A percentile compares a stretch with the other conserved stretches of the same genome.
These are phyloP conservation scores for Drepanosiphum platanoidis DNA, from an alignment of 2,888 invertebrate genomes.

Conservation along the genomic window DNA sequence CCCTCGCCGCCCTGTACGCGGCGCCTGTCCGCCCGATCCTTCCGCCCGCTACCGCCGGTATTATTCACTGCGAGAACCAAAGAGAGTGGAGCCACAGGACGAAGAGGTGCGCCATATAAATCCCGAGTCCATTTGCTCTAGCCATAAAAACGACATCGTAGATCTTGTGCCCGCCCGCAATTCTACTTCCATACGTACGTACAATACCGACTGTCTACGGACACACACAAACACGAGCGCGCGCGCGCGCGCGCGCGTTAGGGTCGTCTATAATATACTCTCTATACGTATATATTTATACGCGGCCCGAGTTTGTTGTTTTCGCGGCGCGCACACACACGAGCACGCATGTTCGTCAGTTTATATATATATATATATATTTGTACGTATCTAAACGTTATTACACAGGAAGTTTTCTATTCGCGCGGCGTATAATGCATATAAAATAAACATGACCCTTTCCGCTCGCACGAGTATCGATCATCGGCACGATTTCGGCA, in stretches of 20 bases:
- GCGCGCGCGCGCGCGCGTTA: background rate
- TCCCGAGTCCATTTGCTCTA: slow-evolving; percentile 58
- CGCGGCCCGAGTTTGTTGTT: background rate
- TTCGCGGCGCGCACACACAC: background rate
- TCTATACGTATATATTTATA: background rate
- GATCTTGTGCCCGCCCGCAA: slow-evolving; percentile 35
- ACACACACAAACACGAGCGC: background rate
- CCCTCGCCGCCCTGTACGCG: background rate
- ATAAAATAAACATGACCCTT: background rate
- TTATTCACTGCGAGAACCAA: slow-evolving; percentile 35
- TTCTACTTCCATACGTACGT: background rate
- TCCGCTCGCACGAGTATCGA: background rate
- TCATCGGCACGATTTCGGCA: background rate
- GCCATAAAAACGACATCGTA: slow-evolving; percentile 61
- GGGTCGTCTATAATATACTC: too few species aligned
- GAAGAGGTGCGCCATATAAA: slow-evolving; percentile 36
- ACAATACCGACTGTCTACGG: background rate
- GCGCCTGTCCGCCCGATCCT: background rate
- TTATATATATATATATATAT: background rate
- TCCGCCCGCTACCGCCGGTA: background rate
- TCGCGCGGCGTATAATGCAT: background rate
- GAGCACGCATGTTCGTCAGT: background rate
- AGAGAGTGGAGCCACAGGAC: too few species aligned
- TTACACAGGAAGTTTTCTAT: slow-evolving; percentile 2
- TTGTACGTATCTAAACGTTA: background rate